Base-by-base conservation (phyloP, 2,888 invertebrate genomes). In the Nymphalis polychloros region DNA sequence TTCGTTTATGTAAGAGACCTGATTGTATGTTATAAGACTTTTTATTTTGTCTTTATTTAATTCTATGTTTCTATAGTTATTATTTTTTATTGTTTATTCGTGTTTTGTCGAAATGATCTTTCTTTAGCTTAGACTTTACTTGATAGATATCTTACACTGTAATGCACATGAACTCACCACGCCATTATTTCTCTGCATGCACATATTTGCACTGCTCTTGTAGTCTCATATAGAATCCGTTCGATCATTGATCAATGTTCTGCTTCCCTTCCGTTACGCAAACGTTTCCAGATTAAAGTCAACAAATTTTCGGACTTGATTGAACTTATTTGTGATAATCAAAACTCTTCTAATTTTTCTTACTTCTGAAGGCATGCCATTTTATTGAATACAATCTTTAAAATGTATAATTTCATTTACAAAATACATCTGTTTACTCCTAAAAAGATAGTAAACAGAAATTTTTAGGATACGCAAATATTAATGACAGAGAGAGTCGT, bases 171-270 rank as follows among this genome's bases (percentile, higher is more conserved):
- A 27, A 57, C 5, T n/a, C 35, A 41, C 73, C 77, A 74, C 77
- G 75, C 73, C 53, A 64, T 64, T 48, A 64, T 71, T 62, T 73
- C 63, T 68, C 67, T 70, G 77, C 77, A 75, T 68, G 70, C 65
- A 69, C 75, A 48, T 64, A 72, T 68, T 63, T 67, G 69, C 72
- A 72, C 68, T 68, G 68, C 19, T 41, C 41, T 41, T 4, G 35
- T 41, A 57, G 35, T 41, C 27, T 55, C 35, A 57, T 41, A 57
- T 35, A 35, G 13, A 20, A 49, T n/a, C 35, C 19, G 10, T 57
- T 57, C 35, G 19, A 41, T 41, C 10, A 41, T 41, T 35, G 17
- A 31, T 8, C 17, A 19, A 57, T 41, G 57, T 35, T 31, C 35
- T 35, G 35, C 57, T 57, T 19, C 57, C 57, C 35, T n/a, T 19